Percentiles rank a stretch among this genome's conserved stretches.
phyloP scores from a whole-genome alignment of 2,888 invertebrate species.

The Euspilapteryx auroguttella region DNA sequence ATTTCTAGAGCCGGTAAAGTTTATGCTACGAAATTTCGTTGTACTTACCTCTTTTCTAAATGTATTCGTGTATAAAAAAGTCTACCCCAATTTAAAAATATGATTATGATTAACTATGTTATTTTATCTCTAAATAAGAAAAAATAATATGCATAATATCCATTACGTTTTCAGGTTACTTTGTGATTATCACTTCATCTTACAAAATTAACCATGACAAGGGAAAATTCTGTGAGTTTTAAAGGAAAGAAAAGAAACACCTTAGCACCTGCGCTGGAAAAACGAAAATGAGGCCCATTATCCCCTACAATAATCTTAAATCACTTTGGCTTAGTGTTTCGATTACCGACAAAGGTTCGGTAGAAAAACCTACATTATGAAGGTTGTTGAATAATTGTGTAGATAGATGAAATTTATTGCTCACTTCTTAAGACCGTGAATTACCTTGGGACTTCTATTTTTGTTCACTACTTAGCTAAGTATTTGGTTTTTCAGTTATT shows the following conservation, averaged over 20 bases:
- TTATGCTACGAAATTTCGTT: too few species aligned
- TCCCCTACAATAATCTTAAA: slow-evolving; percentile 58
- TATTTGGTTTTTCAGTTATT: too few species aligned
- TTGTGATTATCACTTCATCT: too few species aligned
- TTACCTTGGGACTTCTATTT: slow-evolving; percentile 1
- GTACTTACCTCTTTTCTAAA: too few species aligned
- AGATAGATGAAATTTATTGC: slow-evolving; percentile 51
- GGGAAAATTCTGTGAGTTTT: slow-evolving; percentile 33
- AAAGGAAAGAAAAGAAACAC: slow-evolving; percentile 36
- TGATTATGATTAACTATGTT: too few species aligned
- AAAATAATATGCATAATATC: too few species aligned
- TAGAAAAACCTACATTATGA: slow-evolving; percentile 53
- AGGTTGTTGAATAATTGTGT: slow-evolving; percentile 53
- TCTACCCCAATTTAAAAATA: too few species aligned
- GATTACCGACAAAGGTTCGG: slow-evolving; percentile 56
- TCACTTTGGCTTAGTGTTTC: slow-evolving; percentile 57
- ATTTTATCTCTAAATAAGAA: too few species aligned
- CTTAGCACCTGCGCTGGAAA: slow-evolving; percentile 40
- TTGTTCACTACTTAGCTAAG: too few species aligned
- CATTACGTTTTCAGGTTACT: too few species aligned
- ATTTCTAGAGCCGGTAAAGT: too few species aligned
- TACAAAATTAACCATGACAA: slow-evolving; percentile 20
- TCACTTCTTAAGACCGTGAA: slow-evolving; percentile 12
- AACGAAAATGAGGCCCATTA: slow-evolving; percentile 51
- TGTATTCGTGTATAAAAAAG: too few species aligned